Conservation (phyloP, 2,888 invertebrate genomes). For the Drosophila fungiperda region DNA sequence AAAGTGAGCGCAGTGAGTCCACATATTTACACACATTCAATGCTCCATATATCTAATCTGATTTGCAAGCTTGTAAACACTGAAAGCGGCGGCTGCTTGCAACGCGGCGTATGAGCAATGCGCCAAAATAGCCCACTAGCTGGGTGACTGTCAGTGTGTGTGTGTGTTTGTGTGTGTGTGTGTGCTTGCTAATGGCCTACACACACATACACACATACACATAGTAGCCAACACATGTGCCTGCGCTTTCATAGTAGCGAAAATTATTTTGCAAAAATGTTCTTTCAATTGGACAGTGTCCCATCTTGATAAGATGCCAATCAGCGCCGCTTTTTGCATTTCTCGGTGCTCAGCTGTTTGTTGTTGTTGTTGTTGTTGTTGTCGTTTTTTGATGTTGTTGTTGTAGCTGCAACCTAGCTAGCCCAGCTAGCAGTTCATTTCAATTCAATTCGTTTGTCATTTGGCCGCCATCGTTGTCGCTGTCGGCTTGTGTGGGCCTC, state of each 20-base stretch:
- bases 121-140: slow-evolving; percentile 44
- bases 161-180: slow-evolving; percentile 32
- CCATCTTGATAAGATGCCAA: slow-evolving; percentile 85
- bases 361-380: slow-evolving; percentile 26
- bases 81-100: slow-evolving; percentile 37
- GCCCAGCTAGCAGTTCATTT: slow-evolving; percentile 70
- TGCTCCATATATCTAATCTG: slow-evolving; percentile 69
- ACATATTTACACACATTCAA: slow-evolving; percentile 4
- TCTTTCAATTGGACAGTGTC: slow-evolving; percentile 84
- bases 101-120: slow-evolving; percentile 62
- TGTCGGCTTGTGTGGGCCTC: slow-evolving; percentile 63
- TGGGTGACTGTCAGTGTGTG: slow-evolving; percentile 60
- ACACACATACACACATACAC: slow-evolving; percentile 14
- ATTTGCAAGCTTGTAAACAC: slow-evolving; percentile 63
- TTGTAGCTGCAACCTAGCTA: slow-evolving; percentile 27
- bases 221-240: slow-evolving; percentile 6
- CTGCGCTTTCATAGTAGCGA: slow-evolving; percentile 61
- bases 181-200: slow-evolving; percentile 26
- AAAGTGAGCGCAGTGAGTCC: slow-evolving; percentile 4
- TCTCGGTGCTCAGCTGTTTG: slow-evolving; percentile 30
- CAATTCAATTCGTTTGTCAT: slow-evolving; percentile 81
- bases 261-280: slow-evolving; percentile 81
- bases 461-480: slow-evolving; percentile 60
- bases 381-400: slow-evolving; percentile 31
- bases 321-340: slow-evolving; percentile 77